phyloP scores from a whole-genome alignment of 2,797 vertebrate genomes.

The Macropodus opercularis region DNA sequence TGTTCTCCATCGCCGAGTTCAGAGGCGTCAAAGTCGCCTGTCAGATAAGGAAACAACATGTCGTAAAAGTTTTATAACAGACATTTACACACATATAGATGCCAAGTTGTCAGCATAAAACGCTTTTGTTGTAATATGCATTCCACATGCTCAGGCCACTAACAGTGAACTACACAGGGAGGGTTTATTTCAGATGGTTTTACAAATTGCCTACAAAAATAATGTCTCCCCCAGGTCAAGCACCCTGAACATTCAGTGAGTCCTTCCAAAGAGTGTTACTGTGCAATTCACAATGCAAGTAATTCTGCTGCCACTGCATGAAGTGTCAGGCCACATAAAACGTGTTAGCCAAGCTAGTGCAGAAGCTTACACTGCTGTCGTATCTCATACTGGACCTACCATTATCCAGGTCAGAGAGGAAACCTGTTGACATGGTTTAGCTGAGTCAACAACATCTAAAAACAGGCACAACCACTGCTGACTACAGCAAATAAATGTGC shows the following conservation, averaged over 20 bases:
- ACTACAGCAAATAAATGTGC: slow-evolving; percentile 30
- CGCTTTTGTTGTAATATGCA: slow-evolving; percentile 13
- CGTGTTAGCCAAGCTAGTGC: slow-evolving; percentile 39
- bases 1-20: slow-evolving; percentile 72
- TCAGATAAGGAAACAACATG: slow-evolving; percentile 36
- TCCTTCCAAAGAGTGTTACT: slow-evolving; percentile 19
- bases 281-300: slow-evolving; percentile 18
- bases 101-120: slow-evolving; percentile 2
- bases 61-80: slow-evolving; percentile 15
- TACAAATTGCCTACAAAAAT: slow-evolving; percentile 1
- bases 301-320: slow-evolving; percentile 55
- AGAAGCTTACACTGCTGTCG: slow-evolving; percentile 62
- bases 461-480: slow-evolving; percentile 38
- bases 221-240: not conserved
- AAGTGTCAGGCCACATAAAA: slow-evolving; percentile 59
- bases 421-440: slow-evolving; percentile 70
- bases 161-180: not conserved
- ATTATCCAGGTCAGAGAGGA: slow-evolving; percentile 67
- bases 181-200: slow-evolving; percentile 10
- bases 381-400: slow-evolving; percentile 64
- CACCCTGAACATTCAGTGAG: slow-evolving; percentile 6
- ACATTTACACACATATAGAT: slow-evolving; percentile 21
- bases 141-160: slow-evolving; percentile 16
- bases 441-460: slow-evolving; percentile 57
- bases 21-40: slow-evolving; percentile 77